Evolutionary conservation across 2,797 vertebrate genomes (phyloP).

Genomic region (Allenopithecus nigroviridis): DNA sequence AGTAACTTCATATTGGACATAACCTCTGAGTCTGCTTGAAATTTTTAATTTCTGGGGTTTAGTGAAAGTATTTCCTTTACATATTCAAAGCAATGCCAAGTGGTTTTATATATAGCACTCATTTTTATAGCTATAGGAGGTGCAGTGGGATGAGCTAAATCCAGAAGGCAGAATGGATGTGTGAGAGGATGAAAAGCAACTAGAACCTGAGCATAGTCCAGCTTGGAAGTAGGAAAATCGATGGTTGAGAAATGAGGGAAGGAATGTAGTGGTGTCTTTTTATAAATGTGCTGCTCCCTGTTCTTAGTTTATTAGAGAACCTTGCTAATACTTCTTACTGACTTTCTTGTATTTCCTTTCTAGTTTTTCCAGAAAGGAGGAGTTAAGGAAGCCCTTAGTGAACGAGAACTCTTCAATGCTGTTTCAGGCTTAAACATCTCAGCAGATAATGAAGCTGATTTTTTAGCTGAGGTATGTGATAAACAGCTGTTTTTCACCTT

Average conservation of each 20-base stretch:
- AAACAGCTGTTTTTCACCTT: background rate
- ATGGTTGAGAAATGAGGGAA: background rate
- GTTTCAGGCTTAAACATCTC: constrained; percentile 92
- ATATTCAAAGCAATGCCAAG: background rate
- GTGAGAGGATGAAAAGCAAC: background rate
- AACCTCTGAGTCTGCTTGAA: background rate
- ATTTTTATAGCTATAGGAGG: background rate
- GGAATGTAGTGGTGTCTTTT: background rate
- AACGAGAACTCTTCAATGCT: constrained; percentile 94
- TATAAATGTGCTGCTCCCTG: background rate
- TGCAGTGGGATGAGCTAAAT: background rate
- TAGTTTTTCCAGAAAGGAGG: constrained; percentile 97
- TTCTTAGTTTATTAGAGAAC: background rate
- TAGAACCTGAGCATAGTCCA: background rate
- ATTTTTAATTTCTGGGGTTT: background rate
- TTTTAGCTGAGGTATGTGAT: constrained; percentile 91
- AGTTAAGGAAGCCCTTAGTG: constrained; percentile 89
- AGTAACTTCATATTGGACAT: background rate
- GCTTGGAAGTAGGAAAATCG: background rate
- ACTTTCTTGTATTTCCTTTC: background rate
- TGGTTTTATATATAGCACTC: background rate
- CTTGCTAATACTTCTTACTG: background rate
- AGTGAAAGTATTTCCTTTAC: background rate
- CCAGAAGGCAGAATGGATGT: background rate
- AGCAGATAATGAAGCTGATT: constrained; percentile 91